Base-by-base conservation (phyloP, 1,140 invertebrate genomes). In the Epicauta chinensis region DNA sequence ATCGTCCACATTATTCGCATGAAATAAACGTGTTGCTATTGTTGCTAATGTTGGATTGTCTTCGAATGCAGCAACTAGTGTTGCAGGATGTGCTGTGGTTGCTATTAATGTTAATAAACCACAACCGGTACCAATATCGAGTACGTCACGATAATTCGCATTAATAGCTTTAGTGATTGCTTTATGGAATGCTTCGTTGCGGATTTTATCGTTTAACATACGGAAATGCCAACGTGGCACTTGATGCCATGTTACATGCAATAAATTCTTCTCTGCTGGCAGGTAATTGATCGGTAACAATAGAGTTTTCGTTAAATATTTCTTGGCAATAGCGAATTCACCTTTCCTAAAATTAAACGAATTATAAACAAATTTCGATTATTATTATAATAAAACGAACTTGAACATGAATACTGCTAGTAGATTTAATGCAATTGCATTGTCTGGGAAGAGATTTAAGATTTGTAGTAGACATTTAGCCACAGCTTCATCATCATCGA, bases 201-300 rank as follows among this genome's bases (percentile, higher is more conserved):
- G 72, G 15, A 66, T 61, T 37, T 67, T 74, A 69, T 89, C 87
- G 74, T 91, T 91, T 2, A 91, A 64, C 88, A 91, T 90, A 47
- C 82, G 70, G 67, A 84, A 89, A 68, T 91, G 87, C 88, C 88
- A 90, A 36, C 87, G 70, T 55, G 86, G 82, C 23, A 90, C 76
- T 47, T 61, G 52, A 32, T 57, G 10, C 53, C 62, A 63, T 42
- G 61, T 65, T 17, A 60, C 50, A 38, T 58, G 52, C 40, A 63
- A 47, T 17, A 64, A 41, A 46, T 67, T 67, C 41, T 60, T 60
- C 42, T 67, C 60, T 12, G 56, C 55, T 30, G 55, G 52, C 35
- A 64, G 45, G 15, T 55, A 66, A n/a, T 4, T 5, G 5, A 34
- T 1, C 12, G 32, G 5, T 0, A 11, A 34, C 10, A 0, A 7